These are phyloP conservation scores for Plagodis pulveraria DNA, from an alignment of 2,888 invertebrate species.

Conservation along the genomic window DNA sequence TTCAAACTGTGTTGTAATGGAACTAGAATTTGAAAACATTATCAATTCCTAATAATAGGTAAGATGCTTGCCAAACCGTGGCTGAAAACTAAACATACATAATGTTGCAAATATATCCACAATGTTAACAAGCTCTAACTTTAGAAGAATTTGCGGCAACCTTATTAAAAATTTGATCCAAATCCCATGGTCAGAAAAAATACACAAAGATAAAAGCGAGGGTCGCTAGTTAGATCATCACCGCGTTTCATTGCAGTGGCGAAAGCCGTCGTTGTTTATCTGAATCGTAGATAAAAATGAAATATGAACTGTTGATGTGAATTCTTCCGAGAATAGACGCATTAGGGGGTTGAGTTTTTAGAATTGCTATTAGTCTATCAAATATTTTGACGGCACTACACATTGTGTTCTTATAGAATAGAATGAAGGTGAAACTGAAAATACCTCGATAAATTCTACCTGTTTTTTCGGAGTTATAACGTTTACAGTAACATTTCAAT, in stretches of 20 bases:
- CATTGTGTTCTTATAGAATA: constrained; percentile 1
- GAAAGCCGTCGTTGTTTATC: constrained; percentile 19
- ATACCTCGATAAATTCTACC: neutral
- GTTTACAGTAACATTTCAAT: too few species aligned
- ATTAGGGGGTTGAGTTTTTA: constrained; percentile 15
- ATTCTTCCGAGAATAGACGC: constrained; percentile 25
- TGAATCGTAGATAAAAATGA: constrained; percentile 21
- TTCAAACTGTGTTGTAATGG: too few species aligned
- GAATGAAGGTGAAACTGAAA: constrained; percentile 3
- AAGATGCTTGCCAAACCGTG: too few species aligned
- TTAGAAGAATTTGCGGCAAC: constrained; percentile 2
- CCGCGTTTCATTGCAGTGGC: constrained; percentile 17
- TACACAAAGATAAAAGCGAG: constrained; percentile 20
- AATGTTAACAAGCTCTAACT: constrained; percentile 4
- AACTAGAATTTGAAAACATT: too few species aligned
- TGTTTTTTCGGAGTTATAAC: neutral
- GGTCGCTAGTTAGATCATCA: constrained; percentile 20
- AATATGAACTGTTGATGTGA: constrained; percentile 26
- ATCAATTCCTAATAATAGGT: too few species aligned
- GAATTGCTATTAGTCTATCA: constrained; percentile 11
- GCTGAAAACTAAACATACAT: neutral
- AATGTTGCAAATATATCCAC: constrained; percentile 1
- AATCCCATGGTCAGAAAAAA: constrained; percentile 16
- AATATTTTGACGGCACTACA: constrained; percentile 13
- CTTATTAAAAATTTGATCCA: constrained; percentile 12